These are phyloP conservation scores for Eumacrocentrus americanus DNA, from an alignment of 2,888 invertebrate genomes.

Conservation along the genomic window DNA sequence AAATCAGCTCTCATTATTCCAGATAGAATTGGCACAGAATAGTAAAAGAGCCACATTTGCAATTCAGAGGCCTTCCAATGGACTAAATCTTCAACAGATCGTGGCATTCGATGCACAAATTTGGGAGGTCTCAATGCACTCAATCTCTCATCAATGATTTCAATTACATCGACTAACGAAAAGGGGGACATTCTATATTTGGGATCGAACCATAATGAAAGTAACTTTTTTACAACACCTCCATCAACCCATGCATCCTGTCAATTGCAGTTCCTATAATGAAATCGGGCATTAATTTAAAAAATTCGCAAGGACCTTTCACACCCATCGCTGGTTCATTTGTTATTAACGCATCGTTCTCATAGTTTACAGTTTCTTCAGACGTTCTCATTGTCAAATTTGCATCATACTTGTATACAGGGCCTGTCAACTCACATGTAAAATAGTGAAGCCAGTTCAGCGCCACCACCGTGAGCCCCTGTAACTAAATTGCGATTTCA, in stretches of 20 bases:
- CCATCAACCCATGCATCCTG: conserved; percentile 31
- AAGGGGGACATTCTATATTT: neutral
- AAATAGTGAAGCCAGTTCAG: too few relatives aligned
- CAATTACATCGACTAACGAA: neutral
- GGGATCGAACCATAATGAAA: neutral
- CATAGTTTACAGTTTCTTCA: neutral
- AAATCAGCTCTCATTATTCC: neutral
- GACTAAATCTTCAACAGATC: conserved; percentile 24
- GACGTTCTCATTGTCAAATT: neutral
- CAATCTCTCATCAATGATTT: conserved; percentile 26
- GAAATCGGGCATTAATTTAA: conserved; percentile 21
- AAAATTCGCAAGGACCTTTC: conserved; percentile 29
- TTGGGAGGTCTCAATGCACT: conserved; percentile 18
- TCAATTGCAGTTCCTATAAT: conserved; percentile 27
- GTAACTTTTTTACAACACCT: conserved; percentile 17
- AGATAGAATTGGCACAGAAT: conserved; percentile 11
- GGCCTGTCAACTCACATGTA: too few relatives aligned
- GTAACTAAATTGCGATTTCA: too few relatives aligned
- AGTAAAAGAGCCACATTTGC: conserved; percentile 30
- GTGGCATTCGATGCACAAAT: conserved; percentile 25
- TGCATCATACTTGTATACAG: neutral
- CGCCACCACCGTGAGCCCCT: too few relatives aligned
- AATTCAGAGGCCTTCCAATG: conserved; percentile 32
- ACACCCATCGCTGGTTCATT: conserved; percentile 19
- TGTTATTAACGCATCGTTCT: neutral